Base-by-base conservation (phyloP, 2,113 vertebrate species). In the Alexandromys fortis region DNA sequence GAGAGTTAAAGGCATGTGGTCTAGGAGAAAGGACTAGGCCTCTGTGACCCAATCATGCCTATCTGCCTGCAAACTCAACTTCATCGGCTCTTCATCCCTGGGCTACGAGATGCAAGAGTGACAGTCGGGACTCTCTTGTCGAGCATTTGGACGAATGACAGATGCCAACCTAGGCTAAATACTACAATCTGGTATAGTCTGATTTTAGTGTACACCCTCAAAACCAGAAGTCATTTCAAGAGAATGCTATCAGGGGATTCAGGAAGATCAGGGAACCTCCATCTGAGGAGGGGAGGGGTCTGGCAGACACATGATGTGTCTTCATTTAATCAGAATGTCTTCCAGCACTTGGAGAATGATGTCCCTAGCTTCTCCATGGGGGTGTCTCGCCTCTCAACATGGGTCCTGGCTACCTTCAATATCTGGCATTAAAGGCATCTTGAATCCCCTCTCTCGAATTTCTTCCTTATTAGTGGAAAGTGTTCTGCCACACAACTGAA, bases 1-100 rank as follows among this genome's bases (percentile, higher is more conserved):
- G 98, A 98, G 97, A 98, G 97, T 97, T 98, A 97, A 98, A 98
- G 97, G 97, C 97, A 98, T 98, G 98, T 94, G 97, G 96, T 97
- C 97, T 98, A 97, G 97, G 97, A 95, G 96, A 97, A 97, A 97
- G 94, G 97, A 97, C 87, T 91, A 96, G 96, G 94, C 96, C 95
- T 93, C 90, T 89, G 67, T 26, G 75, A 58, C 97, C 90, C 97
- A 14, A 49, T 96, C 73, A 94, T 95, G 95, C 95, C 97, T 70
- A 94, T 96, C 90, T 96, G 81, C 88, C 17, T 94, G 97, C 38
- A 97, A 98, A 98, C 94, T 97, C 92, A 97, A 97, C 98, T 98
- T 98, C 93, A 95, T 87, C 85, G 96, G 94, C 86, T 97, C 55
- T 93, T 98, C 94, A 67, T 90, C 92, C 86, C 92, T 92, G 94